phyloP scores from a whole-genome alignment of 1,140 invertebrate genomes.

The Euschistus heros region DNA sequence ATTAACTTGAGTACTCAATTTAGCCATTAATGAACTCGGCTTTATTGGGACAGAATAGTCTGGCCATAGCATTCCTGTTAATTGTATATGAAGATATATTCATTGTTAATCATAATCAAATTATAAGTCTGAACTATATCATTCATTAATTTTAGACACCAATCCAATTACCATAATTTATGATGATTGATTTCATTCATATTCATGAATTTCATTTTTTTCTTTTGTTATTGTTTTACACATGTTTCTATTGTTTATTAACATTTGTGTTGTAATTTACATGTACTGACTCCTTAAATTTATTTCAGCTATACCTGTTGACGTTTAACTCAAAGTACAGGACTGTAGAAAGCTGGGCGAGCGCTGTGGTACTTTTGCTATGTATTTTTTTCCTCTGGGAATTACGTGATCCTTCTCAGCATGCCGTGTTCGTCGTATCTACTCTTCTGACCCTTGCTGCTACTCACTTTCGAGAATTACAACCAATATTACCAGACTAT shows the following conservation, averaged over 20 bases:
- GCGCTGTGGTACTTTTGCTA: conserved; percentile 21
- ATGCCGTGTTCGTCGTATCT: conserved; percentile 22
- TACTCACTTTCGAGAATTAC: conserved; percentile 21
- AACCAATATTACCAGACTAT: conserved; percentile 28
- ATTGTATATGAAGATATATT: no score
- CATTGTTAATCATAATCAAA: no score
- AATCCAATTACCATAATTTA: no score
- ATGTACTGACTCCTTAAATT: neutral
- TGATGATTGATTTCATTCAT: neutral
- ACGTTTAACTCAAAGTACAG: conserved; percentile 24
- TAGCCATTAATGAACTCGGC: no score
- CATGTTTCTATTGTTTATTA: neutral
- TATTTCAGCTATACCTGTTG: conserved; percentile 25
- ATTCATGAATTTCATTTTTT: neutral
- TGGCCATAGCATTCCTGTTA: no score
- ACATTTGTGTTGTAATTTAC: neutral
- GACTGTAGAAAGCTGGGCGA: conserved; percentile 25
- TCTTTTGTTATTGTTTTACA: neutral
- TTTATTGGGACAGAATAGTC: no score
- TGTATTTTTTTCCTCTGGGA: conserved; percentile 27
- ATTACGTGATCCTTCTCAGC: conserved; percentile 25
- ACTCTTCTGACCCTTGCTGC: conserved; percentile 22
- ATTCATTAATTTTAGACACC: no score
- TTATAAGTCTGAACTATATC: no score
- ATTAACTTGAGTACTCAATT: no score